Conservation (phyloP, 2,113 vertebrate species). For the Todiramphus chloris region DNA sequence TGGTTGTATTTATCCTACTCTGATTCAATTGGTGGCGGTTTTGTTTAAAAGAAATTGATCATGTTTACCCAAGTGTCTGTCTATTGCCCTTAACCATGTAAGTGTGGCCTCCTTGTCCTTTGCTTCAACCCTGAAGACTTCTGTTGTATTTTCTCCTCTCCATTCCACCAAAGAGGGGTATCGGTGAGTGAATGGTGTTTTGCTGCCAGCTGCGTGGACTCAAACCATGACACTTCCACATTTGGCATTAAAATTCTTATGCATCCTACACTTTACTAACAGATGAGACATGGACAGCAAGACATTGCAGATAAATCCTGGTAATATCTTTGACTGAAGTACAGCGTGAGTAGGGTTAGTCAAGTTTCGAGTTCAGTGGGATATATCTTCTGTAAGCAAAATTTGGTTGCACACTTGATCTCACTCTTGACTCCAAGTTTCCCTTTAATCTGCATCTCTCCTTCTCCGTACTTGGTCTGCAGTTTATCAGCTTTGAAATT, state of each 20-base stretch:
- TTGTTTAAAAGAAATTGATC: too few relatives aligned
- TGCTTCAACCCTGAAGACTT: too few relatives aligned
- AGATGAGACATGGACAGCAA: neutral
- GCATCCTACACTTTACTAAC: neutral
- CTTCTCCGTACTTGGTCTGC: neutral
- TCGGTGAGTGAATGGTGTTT: too few relatives aligned
- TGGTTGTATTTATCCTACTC: too few relatives aligned
- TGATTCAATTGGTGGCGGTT: too few relatives aligned
- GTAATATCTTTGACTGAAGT: neutral
- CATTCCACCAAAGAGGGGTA: too few relatives aligned
- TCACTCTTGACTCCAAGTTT: neutral
- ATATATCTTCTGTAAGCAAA: neutral
- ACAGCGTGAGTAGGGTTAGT: neutral
- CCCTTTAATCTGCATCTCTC: neutral
- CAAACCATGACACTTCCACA: neutral
- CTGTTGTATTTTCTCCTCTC: too few relatives aligned
- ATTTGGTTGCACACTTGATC: neutral
- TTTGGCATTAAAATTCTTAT: neutral
- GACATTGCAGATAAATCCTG: neutral
- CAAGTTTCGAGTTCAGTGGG: neutral
- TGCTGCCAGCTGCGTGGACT: too few relatives aligned
- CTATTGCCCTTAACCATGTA: too few relatives aligned
- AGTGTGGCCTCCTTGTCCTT: too few relatives aligned
- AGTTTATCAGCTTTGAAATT: neutral
- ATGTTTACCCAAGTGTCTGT: too few relatives aligned